Evolutionary conservation across 2,888 invertebrate species (phyloP), one percentile per base, ranked within the genome.

Genomic region (Arctia plantaginis): DNA sequence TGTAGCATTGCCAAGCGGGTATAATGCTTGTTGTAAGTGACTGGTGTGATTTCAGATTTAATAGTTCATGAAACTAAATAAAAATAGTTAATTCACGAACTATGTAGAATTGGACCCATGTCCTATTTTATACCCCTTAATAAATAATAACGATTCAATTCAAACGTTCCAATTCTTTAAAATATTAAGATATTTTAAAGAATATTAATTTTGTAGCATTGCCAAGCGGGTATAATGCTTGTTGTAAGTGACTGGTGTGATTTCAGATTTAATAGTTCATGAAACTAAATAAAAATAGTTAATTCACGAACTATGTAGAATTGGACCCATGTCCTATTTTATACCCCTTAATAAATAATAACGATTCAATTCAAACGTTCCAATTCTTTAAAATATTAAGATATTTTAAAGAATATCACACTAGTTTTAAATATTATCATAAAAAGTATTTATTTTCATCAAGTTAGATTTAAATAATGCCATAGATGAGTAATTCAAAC

Each of bases 201-300:
- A n/a, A n/a, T n/a, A n/a, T 82, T 80, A 78, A 84, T 86, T 85
- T 77, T 77, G 81, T 78, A 78, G 76, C 74, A 78, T 73, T 77
- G 74, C 75, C 71, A 68, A 76, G 68, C 68, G 30, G 62, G 74
- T 74, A 69, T 62, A 70, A 76, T 67, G 75, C 64, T 44, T 77
- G 77, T 78, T 70, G 72, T 75, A 80, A 66, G 65, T 74, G 55
- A 75, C 75, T 71, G 51, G 68, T 72, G 67, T 73, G 44, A 75
- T 76, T 73, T 71, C 27, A 20, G 41, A 44, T 74, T 74, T 35
- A 66, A 59, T 55, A 69, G 35, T 27, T 55, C 18, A 68, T 13
- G 23, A 68, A 12, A 51, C 4, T 12, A 20, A 10, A 27, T 47
- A 20, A 27, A 18, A 44, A 47, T 33, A 47, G 12, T 3, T 30